These are phyloP conservation scores for Biston betularia DNA, from an alignment of 2,888 invertebrate genomes.

Conservation along the genomic window DNA sequence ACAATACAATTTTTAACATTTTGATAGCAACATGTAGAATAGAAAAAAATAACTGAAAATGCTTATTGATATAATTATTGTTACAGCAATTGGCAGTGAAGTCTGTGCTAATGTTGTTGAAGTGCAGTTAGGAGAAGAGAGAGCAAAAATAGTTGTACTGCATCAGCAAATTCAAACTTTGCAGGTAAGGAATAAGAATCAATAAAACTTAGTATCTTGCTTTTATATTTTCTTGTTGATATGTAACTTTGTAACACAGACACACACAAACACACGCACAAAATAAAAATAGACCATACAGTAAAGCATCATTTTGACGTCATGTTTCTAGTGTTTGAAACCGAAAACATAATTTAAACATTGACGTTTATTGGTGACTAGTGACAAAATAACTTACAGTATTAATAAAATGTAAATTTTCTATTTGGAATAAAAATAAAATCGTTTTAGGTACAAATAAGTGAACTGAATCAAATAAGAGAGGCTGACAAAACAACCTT, in stretches of 20 bases:
- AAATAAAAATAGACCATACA: no score
- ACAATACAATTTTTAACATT: no score
- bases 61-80: neutral
- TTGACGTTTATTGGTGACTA: no score
- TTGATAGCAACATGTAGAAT: neutral
- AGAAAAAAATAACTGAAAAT: neutral
- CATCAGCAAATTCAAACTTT: slow-evolving; percentile 69
- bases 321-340: no score
- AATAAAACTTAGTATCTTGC: neutral
- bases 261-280: no score
- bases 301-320: no score
- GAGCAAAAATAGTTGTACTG: slow-evolving; percentile 69
- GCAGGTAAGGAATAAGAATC: slow-evolving; percentile 57
- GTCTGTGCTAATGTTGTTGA: slow-evolving; percentile 78
- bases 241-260: neutral
- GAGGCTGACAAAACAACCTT: slow-evolving; percentile 59
- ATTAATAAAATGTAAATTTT: no score
- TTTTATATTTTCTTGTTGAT: neutral
- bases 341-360: no score
- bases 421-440: no score
- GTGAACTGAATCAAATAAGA: slow-evolving; percentile 55
- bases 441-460: slow-evolving; percentile 57
- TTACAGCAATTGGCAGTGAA: slow-evolving; percentile 74
- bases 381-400: no score
- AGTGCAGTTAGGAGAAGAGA: slow-evolving; percentile 76